Conservation (phyloP, 2,113 vertebrate species). For the Microtus richardsoni region DNA sequence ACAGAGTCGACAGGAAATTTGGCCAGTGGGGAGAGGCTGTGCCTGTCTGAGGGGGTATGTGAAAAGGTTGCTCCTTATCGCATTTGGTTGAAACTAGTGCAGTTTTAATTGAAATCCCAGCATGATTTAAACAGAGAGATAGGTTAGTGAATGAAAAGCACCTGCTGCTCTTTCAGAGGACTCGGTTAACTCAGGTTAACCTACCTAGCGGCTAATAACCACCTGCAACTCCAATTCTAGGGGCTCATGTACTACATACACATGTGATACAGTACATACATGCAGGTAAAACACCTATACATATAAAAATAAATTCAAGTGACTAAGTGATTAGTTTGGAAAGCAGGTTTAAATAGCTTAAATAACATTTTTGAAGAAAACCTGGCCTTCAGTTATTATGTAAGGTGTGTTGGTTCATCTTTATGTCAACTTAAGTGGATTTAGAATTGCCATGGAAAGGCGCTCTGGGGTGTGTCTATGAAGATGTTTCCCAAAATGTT, state of each 20-base stretch:
- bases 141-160: background rate
- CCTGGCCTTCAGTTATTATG: background rate
- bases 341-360: background rate
- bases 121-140: background rate
- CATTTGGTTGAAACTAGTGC: background rate
- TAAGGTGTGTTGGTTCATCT: background rate
- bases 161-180: background rate
- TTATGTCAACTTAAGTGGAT: background rate
- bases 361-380: constrained; percentile 3
- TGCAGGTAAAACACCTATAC: background rate
- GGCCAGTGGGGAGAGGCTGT: background rate
- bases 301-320: background rate
- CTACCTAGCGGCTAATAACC: background rate
- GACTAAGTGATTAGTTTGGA: background rate
- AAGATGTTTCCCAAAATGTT: background rate
- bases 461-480: background rate
- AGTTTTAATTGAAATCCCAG: background rate
- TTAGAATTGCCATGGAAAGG: background rate
- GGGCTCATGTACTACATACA: background rate
- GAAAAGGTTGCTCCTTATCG: background rate
- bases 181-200: background rate
- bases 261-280: background rate
- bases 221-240: background rate
- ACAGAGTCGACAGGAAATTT: background rate
- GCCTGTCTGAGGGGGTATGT: background rate